Conservation (phyloP, 2,797 vertebrate genomes). For the Melanotaenia trifasciata region DNA sequence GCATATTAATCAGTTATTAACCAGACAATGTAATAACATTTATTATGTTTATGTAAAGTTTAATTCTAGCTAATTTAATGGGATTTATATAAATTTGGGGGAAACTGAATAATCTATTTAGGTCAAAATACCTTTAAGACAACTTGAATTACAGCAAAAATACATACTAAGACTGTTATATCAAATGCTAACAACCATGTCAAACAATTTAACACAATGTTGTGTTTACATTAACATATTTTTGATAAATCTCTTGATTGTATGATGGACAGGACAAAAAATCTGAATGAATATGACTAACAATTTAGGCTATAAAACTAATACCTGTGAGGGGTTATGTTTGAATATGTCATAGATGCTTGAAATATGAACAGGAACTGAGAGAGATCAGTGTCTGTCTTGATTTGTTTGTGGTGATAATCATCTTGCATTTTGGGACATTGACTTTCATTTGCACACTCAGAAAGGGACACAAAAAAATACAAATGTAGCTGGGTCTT, state of each 20-base stretch:
- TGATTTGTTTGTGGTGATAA: not conserved
- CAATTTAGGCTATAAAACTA: not conserved
- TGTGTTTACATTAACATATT: no score
- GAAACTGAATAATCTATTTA: not conserved
- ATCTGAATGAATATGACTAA: no score
- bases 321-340: not conserved
- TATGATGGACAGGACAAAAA: no score
- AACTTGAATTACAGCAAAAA: not conserved
- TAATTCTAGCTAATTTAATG: not conserved
- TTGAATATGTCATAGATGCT: not conserved
- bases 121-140: not conserved
- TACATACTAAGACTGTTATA: no score
- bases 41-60: not conserved
- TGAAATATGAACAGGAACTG: not conserved
- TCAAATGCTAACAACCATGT: not conserved
- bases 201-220: no score
- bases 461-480: constrained; percentile 2
- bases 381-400: not conserved
- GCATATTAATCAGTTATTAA: not conserved
- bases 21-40: not conserved
- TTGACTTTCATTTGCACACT: not conserved
- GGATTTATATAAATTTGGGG: not conserved
- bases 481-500: constrained; percentile 39
- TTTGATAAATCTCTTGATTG: no score
- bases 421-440: not conserved